Evolutionary conservation across 2,888 invertebrate species (phyloP), one percentile per base, ranked within the genome.

Genomic region (Thymelicus acteon): DNA sequence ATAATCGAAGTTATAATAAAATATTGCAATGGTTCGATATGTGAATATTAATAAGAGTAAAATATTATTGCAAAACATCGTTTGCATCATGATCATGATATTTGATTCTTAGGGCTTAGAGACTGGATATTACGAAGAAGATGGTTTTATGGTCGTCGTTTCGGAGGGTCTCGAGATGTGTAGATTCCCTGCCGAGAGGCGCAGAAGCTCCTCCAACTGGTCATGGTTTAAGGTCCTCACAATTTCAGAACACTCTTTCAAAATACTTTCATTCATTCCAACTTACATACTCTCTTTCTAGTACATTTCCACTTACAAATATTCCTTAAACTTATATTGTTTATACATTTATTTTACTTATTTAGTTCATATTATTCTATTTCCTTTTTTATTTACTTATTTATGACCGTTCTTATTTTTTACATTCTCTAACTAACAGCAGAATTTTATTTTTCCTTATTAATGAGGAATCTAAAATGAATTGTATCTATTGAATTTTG

Each of bases 211-310:
- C 87, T 90, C 93, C 83, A 94, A 95, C 92, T 95, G 95, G 95
- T 95, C 94, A 89, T 95, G 95, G 96, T 91, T 95, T 88, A 95
- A 95, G 95, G 95, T 96, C 93, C 90, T 93, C 89, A 83, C 83
- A 84, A 84, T 86, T 87, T 85, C 86, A 84, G 82, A 88, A 82
- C 84, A 83, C 85, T 54, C 24, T 54, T 24, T 86, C 37, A 39
- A 58, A 63, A 47, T 63, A 69, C 69, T 69, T 69, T 83, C 80
- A 80, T 86, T 87, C 91, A 90, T 91, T 91, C 91, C 91, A 90
- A 89, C 82, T 90, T 85, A 84, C 75, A 73, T 74, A 67, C 66
- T 68, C 60, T 71, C 61, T 61, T 66, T 71, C 58, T 72, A 62
- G 71, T 75, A 74, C 75, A 70, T 67, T 67, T 67, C 47, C 67